phyloP scores from a whole-genome alignment of 1,140 invertebrate species.

The Dendrolimus kikuchii region DNA sequence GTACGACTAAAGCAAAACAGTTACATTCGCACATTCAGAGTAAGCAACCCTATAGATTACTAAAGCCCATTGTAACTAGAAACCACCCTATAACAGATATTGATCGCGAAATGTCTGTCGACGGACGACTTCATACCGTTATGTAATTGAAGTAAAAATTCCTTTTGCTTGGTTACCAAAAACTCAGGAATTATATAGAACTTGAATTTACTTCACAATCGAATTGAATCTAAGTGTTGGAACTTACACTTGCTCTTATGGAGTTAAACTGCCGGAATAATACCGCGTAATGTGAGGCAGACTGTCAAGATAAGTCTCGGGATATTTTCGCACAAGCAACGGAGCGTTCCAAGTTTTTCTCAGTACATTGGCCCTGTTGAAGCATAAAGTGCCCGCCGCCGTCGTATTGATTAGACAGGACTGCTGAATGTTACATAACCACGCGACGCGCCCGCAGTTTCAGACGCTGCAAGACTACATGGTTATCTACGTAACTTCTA shows the following conservation, averaged over 20 bases:
- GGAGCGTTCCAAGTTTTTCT: slow-evolving; percentile 29
- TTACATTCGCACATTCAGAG: no score
- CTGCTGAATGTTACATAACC: slow-evolving; percentile 52
- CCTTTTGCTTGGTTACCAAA: no score
- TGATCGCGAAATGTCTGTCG: no score
- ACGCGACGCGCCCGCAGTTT: slow-evolving; percentile 35
- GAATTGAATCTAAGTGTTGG: slow-evolving; percentile 6
- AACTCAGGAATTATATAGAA: no score
- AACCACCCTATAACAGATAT: no score
- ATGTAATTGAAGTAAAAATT: no score
- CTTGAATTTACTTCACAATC: no score
- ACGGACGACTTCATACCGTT: no score
- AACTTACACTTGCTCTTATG: slow-evolving; percentile 5
- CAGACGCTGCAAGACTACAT: slow-evolving; percentile 26
- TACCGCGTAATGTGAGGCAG: slow-evolving; percentile 10
- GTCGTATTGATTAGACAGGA: slow-evolving; percentile 59
- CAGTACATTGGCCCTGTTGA: slow-evolving; percentile 45
- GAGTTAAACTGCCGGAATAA: slow-evolving; percentile 14
- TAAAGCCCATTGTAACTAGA: no score
- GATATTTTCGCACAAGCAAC: slow-evolving; percentile 18
- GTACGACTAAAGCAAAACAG: no score
- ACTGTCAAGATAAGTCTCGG: slow-evolving; percentile 27
- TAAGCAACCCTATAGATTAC: no score
- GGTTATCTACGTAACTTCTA: slow-evolving; percentile 8
- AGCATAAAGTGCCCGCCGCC: slow-evolving; percentile 38